Percentiles rank a stretch among this genome's conserved stretches.
phyloP scores from a whole-genome alignment of 1,140 invertebrate genomes.

The Holcopasites calliopsidis region DNA sequence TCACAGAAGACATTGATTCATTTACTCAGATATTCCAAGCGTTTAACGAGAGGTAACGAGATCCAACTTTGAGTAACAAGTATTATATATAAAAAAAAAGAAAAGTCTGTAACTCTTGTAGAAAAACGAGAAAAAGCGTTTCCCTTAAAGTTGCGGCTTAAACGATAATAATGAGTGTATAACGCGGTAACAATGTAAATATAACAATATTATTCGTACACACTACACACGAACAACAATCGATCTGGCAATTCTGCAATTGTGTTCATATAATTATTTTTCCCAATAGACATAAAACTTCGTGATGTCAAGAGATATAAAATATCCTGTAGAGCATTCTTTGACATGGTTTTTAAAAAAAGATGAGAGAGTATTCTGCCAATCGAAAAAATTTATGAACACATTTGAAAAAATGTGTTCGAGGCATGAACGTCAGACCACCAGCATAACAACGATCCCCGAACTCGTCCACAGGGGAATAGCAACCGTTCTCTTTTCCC shows the following conservation, averaged over 20 bases:
- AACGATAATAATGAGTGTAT: neutral
- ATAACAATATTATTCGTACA: neutral
- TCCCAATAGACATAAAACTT: too few species aligned
- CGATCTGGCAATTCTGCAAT: too few species aligned
- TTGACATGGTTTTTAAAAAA: too few species aligned
- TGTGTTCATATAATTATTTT: too few species aligned
- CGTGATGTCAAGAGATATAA: too few species aligned
- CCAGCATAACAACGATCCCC: conserved; percentile 43
- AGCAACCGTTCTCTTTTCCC: conserved; percentile 4
- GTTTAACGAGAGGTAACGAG: conserved; percentile 40
- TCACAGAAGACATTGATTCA: conserved; percentile 56
- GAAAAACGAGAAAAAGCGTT: neutral
- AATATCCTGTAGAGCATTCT: too few species aligned
- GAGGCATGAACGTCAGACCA: conserved; percentile 35
- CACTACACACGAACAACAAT: too few species aligned
- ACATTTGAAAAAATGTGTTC: conserved; percentile 42
- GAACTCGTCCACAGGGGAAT: neutral
- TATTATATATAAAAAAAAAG: conserved; percentile 10
- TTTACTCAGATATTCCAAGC: conserved; percentile 45
- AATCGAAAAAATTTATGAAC: conserved; percentile 26
- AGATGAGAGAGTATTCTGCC: too few species aligned
- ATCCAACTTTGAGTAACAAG: conserved; percentile 44
- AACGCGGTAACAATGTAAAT: conserved; percentile 13
- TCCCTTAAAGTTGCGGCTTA: too few species aligned
- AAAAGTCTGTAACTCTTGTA: neutral